phyloP scores from a whole-genome alignment of 2,113 vertebrate genomes.

The Gracilinanus agilis region DNA sequence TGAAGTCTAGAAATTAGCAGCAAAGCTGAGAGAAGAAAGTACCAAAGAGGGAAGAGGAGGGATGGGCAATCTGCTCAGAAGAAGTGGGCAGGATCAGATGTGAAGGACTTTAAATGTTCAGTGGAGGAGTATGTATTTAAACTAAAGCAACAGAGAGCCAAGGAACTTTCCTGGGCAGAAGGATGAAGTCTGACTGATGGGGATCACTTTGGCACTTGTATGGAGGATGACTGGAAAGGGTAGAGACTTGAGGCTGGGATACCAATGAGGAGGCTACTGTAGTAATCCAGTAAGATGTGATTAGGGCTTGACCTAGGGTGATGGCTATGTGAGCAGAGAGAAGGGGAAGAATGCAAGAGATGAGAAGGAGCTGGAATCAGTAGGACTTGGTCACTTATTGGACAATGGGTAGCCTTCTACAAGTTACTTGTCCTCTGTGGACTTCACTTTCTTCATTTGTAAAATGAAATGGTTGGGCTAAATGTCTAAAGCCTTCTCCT shows the following conservation, averaged over 20 bases:
- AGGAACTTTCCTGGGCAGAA: too few relatives aligned
- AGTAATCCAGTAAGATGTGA: too few relatives aligned
- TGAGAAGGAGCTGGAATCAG: not conserved
- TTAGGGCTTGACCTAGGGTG: too few relatives aligned
- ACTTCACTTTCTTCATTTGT: not conserved
- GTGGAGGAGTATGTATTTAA: not conserved
- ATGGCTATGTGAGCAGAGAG: too few relatives aligned
- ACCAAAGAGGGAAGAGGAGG: not conserved
- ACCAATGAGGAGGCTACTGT: too few relatives aligned
- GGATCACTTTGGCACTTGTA: not conserved
- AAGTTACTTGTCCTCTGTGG: too few relatives aligned
- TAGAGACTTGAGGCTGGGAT: too few relatives aligned
- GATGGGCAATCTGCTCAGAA: not conserved
- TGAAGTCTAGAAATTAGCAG: not conserved
- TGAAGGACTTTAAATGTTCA: not conserved
- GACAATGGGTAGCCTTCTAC: not conserved
- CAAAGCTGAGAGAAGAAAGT: not conserved
- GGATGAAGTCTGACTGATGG: too few relatives aligned
- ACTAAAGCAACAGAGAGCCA: not conserved
- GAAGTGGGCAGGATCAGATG: not conserved
- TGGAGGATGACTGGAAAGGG: too few relatives aligned
- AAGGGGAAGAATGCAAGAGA: too few relatives aligned
- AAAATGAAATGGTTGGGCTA: too few relatives aligned
- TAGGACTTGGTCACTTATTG: not conserved
- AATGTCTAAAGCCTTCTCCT: too few relatives aligned